Percentiles rank a stretch among this genome's conserved stretches.
phyloP scores from a whole-genome alignment of 2,797 vertebrate genomes.

The Sebastes itinus region DNA sequence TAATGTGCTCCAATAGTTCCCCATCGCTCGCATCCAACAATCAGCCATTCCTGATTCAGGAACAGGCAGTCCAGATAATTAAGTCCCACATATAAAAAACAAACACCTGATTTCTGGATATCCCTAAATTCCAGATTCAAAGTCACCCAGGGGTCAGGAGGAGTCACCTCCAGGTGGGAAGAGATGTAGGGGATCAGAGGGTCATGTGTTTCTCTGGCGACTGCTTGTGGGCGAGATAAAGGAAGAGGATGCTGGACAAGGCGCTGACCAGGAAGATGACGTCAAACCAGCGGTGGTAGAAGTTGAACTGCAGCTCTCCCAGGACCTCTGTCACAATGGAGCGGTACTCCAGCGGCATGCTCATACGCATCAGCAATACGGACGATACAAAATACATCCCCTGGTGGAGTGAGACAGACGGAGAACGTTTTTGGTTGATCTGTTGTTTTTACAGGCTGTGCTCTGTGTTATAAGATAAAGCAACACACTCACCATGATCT shows the following conservation, averaged over 20 bases:
- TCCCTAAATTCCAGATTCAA: constrained; percentile 27
- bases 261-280: constrained; percentile 99
- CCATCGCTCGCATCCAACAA: constrained; percentile 18
- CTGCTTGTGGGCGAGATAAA: constrained; percentile 98
- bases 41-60: constrained; percentile 80
- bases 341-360: constrained; percentile 96
- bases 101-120: constrained; percentile 16
- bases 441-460: background rate
- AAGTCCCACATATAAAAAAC: constrained; percentile 20
- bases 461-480: background rate
- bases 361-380: constrained; percentile 97
- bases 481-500: constrained; percentile 94
- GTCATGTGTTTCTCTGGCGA: constrained; percentile 97
- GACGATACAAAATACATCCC: constrained; percentile 99
- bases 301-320: constrained; percentile 98
- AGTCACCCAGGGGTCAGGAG: background rate
- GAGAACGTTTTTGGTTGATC: background rate
- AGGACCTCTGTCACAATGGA: constrained; percentile 96
- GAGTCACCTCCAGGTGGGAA: background rate
- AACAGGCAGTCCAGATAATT: constrained; percentile 47
- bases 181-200: constrained; percentile 63
- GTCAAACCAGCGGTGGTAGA: constrained; percentile 99
- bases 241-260: constrained; percentile 97
- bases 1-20: constrained; percentile 6
- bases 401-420: constrained; percentile 45